These are phyloP conservation scores for Lithosia quadra DNA, from an alignment of 2,888 invertebrate genomes.

Conservation along the genomic window DNA sequence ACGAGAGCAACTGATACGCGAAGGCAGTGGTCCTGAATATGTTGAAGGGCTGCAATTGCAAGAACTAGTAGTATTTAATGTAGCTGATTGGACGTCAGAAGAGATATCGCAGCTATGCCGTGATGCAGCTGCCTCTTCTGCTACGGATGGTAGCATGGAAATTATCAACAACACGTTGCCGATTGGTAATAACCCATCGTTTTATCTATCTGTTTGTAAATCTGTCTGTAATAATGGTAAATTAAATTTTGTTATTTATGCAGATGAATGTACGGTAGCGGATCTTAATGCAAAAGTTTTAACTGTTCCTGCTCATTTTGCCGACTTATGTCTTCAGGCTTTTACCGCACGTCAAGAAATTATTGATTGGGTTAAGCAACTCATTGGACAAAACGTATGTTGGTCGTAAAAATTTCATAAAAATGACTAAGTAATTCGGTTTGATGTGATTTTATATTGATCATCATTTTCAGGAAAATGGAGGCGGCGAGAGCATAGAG, in stretches of 20 bases:
- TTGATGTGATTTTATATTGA: background rate
- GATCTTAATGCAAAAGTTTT: constrained; percentile 69
- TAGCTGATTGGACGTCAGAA: constrained; percentile 77
- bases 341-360: constrained; percentile 78
- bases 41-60: constrained; percentile 65
- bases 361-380: constrained; percentile 79
- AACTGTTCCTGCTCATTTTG: constrained; percentile 72
- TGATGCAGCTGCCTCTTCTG: constrained; percentile 62
- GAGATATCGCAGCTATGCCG: constrained; percentile 75
- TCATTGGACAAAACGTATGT: constrained; percentile 67
- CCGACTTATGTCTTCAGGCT: constrained; percentile 77
- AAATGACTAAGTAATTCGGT: background rate
- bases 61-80: constrained; percentile 77
- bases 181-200: constrained; percentile 60
- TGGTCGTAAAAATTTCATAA: background rate
- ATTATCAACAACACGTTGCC: constrained; percentile 62
- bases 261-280: constrained; percentile 70
- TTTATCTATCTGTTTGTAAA: background rate
- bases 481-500: constrained; percentile 62
- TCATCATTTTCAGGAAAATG: constrained; percentile 49
- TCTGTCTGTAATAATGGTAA: background rate
- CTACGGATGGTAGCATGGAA: constrained; percentile 63
- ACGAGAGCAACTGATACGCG: constrained; percentile 69
- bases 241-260: background rate
- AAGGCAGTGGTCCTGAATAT: constrained; percentile 62